phyloP scores from a whole-genome alignment of 2,113 vertebrate genomes.

The Athene cunicularia region DNA sequence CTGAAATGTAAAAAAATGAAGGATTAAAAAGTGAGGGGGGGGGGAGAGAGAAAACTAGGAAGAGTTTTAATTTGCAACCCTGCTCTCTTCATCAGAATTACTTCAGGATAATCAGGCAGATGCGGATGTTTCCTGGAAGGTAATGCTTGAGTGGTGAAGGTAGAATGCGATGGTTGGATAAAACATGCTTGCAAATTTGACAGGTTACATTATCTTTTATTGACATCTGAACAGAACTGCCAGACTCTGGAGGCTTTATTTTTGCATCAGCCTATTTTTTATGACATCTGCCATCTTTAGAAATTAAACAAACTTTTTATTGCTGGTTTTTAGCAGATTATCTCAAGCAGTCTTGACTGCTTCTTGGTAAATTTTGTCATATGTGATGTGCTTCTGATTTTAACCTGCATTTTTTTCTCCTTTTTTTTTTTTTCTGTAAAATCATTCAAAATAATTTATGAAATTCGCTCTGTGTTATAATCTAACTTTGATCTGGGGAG shows the following conservation, averaged over 20 bases:
- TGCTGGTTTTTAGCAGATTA: conserved; percentile 44
- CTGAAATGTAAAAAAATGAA: conserved; percentile 40
- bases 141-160: conserved; percentile 58
- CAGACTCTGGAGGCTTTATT: conserved; percentile 59
- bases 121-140: conserved; percentile 65
- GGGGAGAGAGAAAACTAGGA: background rate
- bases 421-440: background rate
- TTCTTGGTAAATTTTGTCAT: conserved; percentile 18
- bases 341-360: conserved; percentile 23
- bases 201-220: conserved; percentile 69
- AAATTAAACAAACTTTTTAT: conserved; percentile 68
- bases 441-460: conserved; percentile 58
- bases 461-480: conserved; percentile 44
- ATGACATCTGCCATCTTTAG: conserved; percentile 58
- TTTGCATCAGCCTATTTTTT: conserved; percentile 43
- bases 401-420: background rate
- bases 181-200: conserved; percentile 65
- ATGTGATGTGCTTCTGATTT: conserved; percentile 24
- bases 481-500: conserved; percentile 50
- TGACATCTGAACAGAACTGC: conserved; percentile 58
- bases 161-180: conserved; percentile 46
- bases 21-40: background rate
- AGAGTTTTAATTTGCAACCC: conserved; percentile 59
- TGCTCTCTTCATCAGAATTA: conserved; percentile 67
- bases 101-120: conserved; percentile 66